Percentiles rank a stretch among this genome's conserved stretches.
These are phyloP conservation scores for Proteles cristata DNA, from an alignment of 2,113 vertebrate species.

Conservation along the genomic window DNA sequence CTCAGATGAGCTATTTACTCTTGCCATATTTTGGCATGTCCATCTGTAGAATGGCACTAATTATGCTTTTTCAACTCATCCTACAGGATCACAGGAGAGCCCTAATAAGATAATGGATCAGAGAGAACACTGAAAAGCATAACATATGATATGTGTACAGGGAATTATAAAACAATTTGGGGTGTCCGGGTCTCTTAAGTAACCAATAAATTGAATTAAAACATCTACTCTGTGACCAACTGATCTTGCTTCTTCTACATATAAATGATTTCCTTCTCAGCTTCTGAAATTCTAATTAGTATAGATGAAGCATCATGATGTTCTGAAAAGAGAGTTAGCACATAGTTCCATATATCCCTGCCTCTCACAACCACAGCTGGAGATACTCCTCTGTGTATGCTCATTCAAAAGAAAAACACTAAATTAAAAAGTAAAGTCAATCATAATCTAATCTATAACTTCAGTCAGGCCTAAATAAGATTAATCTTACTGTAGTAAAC, in stretches of 20 bases:
- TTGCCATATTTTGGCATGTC: not conserved
- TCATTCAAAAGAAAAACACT: not conserved
- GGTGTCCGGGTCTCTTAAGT: not conserved
- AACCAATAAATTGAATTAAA: constrained; percentile 50
- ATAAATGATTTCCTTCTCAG: constrained; percentile 21
- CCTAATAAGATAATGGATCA: constrained; percentile 58
- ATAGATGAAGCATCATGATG: not conserved
- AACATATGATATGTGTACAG: not conserved
- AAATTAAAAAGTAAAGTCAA: constrained; percentile 27
- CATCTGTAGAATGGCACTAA: not conserved
- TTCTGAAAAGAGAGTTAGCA: not conserved
- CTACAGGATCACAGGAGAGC: not conserved
- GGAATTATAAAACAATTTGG: constrained; percentile 33
- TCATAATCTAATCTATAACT: not conserved
- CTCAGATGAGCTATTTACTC: not conserved
- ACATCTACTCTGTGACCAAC: not conserved
- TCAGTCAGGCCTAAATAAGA: not conserved
- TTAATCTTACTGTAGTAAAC: not conserved
- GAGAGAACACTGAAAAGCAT: not conserved
- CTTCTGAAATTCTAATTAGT: constrained; percentile 47
- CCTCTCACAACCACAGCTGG: not conserved
- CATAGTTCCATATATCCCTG: not conserved
- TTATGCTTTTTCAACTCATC: not conserved
- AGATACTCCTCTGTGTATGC: not conserved
- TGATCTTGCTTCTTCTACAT: not conserved